Conservation (phyloP, 2,888 invertebrate species). For the Drosophila atripex region DNA sequence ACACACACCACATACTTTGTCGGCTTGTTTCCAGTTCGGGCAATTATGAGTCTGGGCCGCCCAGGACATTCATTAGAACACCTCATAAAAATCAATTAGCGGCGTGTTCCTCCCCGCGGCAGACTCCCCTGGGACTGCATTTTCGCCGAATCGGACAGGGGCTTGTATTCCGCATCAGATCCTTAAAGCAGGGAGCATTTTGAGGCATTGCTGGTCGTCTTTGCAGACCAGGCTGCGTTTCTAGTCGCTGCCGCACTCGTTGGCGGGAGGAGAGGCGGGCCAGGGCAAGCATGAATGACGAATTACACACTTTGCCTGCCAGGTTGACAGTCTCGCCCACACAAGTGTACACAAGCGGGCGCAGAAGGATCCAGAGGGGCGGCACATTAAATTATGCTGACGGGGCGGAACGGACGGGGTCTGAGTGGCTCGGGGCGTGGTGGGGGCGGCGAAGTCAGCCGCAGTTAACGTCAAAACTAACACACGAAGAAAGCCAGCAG, state of each 20-base stretch:
- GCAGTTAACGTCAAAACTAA: constrained; percentile 58
- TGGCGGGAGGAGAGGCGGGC: neutral
- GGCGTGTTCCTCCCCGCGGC: constrained; percentile 17
- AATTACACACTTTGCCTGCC: constrained; percentile 74
- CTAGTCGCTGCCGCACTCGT: constrained; percentile 27
- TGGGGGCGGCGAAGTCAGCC: constrained; percentile 55
- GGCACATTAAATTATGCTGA: constrained; percentile 76
- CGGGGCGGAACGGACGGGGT: constrained; percentile 48
- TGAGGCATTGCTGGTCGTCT: no score
- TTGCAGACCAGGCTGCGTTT: no score
- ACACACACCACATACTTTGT: neutral
- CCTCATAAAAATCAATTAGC: constrained; percentile 63
- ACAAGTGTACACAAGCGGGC: constrained; percentile 7
- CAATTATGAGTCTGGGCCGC: constrained; percentile 28
- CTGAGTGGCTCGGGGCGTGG: constrained; percentile 7
- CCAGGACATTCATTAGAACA: constrained; percentile 64
- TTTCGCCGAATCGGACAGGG: neutral
- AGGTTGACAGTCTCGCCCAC: constrained; percentile 62
- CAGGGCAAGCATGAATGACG: constrained; percentile 71
- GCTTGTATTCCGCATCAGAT: constrained; percentile 8
- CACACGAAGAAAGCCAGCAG: constrained; percentile 56
- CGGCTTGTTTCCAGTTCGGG: constrained; percentile 32
- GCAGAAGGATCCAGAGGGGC: constrained; percentile 22
- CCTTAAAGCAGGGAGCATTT: no score
- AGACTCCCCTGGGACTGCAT: constrained; percentile 18